Evolutionary conservation across 2,888 invertebrate species (phyloP).

Genomic region (Drosophila lutescens): DNA sequence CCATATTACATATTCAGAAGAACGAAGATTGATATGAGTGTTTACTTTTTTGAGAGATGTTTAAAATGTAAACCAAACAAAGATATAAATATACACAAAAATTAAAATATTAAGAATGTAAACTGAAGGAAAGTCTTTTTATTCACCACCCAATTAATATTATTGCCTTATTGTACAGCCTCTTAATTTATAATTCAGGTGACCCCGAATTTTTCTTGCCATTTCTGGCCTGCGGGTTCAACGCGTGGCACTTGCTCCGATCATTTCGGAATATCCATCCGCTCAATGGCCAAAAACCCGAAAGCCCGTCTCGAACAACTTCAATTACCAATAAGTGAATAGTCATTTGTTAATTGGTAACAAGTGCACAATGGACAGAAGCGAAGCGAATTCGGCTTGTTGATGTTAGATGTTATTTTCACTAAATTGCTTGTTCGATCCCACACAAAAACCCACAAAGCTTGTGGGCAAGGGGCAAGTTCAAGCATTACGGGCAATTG

Average conservation of each 20-base stretch:
- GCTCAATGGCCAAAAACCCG: constrained; percentile 19
- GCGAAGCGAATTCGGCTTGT: constrained; percentile 21
- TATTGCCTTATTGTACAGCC: neutral
- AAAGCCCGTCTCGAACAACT: constrained; percentile 30
- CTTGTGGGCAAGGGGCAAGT: constrained; percentile 20
- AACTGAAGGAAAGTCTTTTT: constrained; percentile 2
- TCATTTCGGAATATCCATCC: constrained; percentile 22
- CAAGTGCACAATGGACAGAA: constrained; percentile 46
- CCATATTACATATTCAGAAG: constrained; percentile 51
- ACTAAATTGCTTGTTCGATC: constrained; percentile 24
- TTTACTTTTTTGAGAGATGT: constrained; percentile 71
- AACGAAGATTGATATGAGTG: constrained; percentile 62
- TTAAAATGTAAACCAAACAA: constrained; percentile 45
- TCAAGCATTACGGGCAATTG: constrained; percentile 59
- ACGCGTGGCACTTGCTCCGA: constrained; percentile 45
- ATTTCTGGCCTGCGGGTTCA: constrained; percentile 38
- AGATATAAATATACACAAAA: constrained; percentile 27
- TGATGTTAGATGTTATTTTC: constrained; percentile 27
- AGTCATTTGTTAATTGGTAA: constrained; percentile 73
- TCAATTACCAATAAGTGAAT: constrained; percentile 52
- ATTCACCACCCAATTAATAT: no score
- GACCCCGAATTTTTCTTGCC: constrained; percentile 38
- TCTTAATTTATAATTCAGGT: neutral
- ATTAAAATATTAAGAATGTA: constrained; percentile 23
- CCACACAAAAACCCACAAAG: constrained; percentile 32